These are phyloP conservation scores for Netelia inedita DNA, from an alignment of 2,888 invertebrate species.

Conservation along the genomic window DNA sequence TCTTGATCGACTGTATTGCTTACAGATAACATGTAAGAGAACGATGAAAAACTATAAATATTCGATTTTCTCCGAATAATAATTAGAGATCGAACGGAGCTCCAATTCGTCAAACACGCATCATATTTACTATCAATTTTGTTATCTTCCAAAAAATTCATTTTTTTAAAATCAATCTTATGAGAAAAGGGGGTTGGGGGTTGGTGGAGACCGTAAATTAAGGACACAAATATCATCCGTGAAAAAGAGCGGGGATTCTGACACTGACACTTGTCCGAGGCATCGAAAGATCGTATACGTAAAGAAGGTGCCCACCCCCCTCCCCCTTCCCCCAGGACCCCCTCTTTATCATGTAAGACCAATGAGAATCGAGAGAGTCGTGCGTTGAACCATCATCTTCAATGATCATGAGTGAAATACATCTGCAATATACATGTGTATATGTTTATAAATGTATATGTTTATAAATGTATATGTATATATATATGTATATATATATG, in stretches of 20 bases:
- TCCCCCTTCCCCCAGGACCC: conserved; percentile 29
- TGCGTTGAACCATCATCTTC: conserved; percentile 48
- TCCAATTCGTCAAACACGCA: no score
- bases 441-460: neutral
- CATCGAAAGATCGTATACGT: conserved; percentile 61
- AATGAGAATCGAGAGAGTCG: conserved; percentile 46
- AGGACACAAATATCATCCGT: conserved; percentile 44
- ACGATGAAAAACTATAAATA: no score
- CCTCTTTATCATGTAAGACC: conserved; percentile 28
- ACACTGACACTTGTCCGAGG: conserved; percentile 74
- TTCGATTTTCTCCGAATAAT: no score
- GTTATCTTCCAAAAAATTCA: neutral
- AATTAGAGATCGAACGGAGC: no score
- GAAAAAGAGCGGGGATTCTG: conserved; percentile 68
- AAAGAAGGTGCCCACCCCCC: conserved; percentile 57
- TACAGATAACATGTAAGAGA: no score
- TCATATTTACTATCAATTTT: no score
- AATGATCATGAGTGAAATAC: conserved; percentile 42
- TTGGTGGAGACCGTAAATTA: conserved; percentile 46
- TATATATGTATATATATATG: neutral
- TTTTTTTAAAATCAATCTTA: conserved; percentile 3
- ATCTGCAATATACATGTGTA: conserved; percentile 27
- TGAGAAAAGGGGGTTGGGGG: neutral
- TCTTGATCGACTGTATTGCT: no score
- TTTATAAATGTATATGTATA: neutral